Evolutionary conservation across 2,888 invertebrate genomes (phyloP).

Genomic region (Machimus rusticus): DNA sequence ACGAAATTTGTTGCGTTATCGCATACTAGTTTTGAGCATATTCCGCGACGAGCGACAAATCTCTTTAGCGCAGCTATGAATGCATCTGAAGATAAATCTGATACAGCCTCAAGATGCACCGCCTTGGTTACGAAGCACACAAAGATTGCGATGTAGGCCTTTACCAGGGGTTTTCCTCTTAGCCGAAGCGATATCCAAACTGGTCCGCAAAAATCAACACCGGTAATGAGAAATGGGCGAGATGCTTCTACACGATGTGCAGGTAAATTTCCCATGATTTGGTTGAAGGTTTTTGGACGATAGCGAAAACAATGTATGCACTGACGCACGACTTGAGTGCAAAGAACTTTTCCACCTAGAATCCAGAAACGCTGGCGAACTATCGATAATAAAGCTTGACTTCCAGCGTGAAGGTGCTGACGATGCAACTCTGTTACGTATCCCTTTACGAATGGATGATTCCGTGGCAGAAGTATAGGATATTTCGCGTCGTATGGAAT

Average conservation of each 20-base stretch:
- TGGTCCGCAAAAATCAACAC: not conserved
- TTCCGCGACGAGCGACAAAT: not conserved
- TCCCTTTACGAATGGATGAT: not conserved
- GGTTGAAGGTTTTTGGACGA: not conserved
- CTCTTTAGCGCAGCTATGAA: not conserved
- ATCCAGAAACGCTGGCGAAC: not conserved
- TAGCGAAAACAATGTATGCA: not conserved
- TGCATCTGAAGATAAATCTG: constrained; percentile 39
- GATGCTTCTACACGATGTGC: not conserved
- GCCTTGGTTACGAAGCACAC: constrained; percentile 46
- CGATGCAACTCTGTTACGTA: not conserved
- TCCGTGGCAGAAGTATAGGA: not conserved
- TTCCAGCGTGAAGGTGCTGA: not conserved
- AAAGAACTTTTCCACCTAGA: not conserved
- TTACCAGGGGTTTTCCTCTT: not conserved
- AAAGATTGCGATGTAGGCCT: constrained; percentile 25
- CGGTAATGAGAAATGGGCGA: not conserved
- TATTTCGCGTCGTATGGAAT: not conserved
- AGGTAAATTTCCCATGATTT: not conserved
- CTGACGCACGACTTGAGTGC: not conserved
- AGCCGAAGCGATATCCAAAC: not conserved
- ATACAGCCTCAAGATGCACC: constrained; percentile 43
- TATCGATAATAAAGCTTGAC: not conserved
- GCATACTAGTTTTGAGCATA: not conserved
- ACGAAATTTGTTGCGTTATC: not conserved